Conservation (phyloP, 2,113 vertebrate genomes). For the Chaetorhynchus papuensis region DNA sequence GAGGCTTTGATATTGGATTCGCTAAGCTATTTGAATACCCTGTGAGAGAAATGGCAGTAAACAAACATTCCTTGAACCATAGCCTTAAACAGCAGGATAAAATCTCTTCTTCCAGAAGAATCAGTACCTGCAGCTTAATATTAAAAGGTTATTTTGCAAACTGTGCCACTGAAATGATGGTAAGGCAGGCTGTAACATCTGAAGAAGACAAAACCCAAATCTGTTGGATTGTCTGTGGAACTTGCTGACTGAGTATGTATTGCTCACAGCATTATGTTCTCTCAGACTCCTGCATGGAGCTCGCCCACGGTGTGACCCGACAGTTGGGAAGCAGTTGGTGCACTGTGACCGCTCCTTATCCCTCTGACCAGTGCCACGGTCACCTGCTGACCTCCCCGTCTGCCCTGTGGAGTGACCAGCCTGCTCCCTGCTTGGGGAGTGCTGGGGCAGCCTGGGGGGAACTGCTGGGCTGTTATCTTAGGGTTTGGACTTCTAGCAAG, state of each 20-base stretch:
- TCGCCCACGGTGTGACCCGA: accelerated
- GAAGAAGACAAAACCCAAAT: not conserved
- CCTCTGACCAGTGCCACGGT: not conserved
- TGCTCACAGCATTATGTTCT: not conserved
- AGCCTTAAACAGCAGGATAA: not conserved
- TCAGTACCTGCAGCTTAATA: not conserved
- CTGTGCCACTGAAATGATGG: not conserved
- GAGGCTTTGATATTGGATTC: not conserved
- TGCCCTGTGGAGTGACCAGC: not conserved
- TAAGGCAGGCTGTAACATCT: not conserved
- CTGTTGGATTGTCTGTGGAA: not conserved
- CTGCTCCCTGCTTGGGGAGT: not conserved
- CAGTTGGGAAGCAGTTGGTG: accelerated
- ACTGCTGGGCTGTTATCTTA: not conserved
- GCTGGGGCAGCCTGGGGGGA: not conserved
- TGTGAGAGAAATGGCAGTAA: not conserved
- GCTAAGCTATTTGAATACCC: not conserved
- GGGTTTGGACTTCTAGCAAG: not conserved
- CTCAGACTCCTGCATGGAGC: not conserved
- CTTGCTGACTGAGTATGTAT: not conserved
- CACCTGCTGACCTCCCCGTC: accelerated
- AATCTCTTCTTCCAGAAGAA: not conserved
- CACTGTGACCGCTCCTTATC: accelerated
- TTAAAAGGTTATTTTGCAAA: not conserved
- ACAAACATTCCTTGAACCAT: not conserved